Base-by-base conservation (phyloP, 1,140 invertebrate species). In the Phocides pigmalion region DNA sequence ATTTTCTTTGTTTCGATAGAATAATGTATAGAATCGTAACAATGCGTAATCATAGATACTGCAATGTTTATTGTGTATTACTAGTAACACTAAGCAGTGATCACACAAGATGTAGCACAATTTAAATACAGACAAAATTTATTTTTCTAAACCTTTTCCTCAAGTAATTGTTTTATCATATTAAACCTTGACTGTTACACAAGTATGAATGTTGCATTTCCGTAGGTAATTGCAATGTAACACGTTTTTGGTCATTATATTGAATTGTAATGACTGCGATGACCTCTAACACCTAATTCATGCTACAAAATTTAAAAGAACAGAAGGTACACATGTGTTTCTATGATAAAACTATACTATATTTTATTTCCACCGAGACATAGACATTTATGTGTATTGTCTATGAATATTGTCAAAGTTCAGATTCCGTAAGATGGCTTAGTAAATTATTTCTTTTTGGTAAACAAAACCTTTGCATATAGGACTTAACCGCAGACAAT, bases 51-150 rank as follows among this genome's bases (percentile, higher is more conserved):
- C n/a, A 32, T 3, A 32, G n/a, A 32, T 32, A 32, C 28, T 32
- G 28, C n/a, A 39, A 39, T 39, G 35, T 44, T n/a, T 25, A 41
- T 42, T 41, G 19, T 47, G 58, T 50, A 59, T 39, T 39, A 12
- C 15, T 15, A 49, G n/a, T n/a, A n/a, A n/a, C n/a, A n/a, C 11
- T 56, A 44, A n/a, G 39, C 50, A 53, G 49, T 63, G 58, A 25
- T 50, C 54, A 35, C 37, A 65, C 41, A 50, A 64, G 46, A 25
- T 35, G 42, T 28, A 61, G 67, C 67, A 69, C 67, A 69, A 69
- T 44, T 42, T 22, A 53, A 62, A 51, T 42, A 25, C 32, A 51
- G 35, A 39, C 35, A 12, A 39, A 49, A 17, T 42, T 64, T 61
- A 50, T 69, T 69, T 64, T 64, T 56, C 44, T 39, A 67, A 49